Base-by-base conservation (phyloP, 2,797 vertebrate species). In the Scyliorhinus canicula region DNA sequence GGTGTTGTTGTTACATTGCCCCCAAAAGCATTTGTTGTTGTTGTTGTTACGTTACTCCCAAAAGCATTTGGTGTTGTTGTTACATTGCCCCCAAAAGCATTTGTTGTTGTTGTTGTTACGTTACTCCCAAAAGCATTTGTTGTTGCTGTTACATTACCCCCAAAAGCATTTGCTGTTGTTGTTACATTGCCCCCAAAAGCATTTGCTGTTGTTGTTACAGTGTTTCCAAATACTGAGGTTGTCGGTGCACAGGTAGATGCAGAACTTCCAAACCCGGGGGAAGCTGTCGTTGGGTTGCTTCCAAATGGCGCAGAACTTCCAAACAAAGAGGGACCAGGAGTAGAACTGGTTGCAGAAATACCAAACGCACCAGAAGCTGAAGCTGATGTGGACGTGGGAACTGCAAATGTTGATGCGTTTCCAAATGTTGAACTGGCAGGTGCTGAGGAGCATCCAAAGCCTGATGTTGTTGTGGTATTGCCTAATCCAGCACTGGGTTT, bases 321-420 rank as follows among this genome's bases (percentile, higher is more conserved):
- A 96, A 97, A 96, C 93, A 96, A 96, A 26, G 97, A 96, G 95
- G 97, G 96, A 9, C 95, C 96, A 50, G 95, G 60, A 40, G 95
- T 28, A 47, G 95, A 35, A 44, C 63, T 95, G 26, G 95, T 16
- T 95, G 95, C 93, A 0, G 97, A 95, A 57, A 95, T 67, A 77
- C 97, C 96, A 44, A 99, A 99, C 16, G 98, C 98, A 97, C 98
- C 99, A 11, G 97, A 95, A 14, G 97, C 95, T 31, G 97, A 96
- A 0, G 97, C 97, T 0, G 97, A 88, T 82, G 97, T 4, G 0
- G 96, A 7, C 24, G 95, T 60, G 0, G 95, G 40, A 91, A 95
- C 96, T 93, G 96, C 96, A 96, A 97, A 97, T 28, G 96, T 96
- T n/a, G 65, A 60, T 0, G 95, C 44, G 94, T 95, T 96, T 95